Percentiles rank a stretch among this genome's conserved stretches.
phyloP scores from a whole-genome alignment of 2,888 invertebrate genomes.

The Panopea generosa region DNA sequence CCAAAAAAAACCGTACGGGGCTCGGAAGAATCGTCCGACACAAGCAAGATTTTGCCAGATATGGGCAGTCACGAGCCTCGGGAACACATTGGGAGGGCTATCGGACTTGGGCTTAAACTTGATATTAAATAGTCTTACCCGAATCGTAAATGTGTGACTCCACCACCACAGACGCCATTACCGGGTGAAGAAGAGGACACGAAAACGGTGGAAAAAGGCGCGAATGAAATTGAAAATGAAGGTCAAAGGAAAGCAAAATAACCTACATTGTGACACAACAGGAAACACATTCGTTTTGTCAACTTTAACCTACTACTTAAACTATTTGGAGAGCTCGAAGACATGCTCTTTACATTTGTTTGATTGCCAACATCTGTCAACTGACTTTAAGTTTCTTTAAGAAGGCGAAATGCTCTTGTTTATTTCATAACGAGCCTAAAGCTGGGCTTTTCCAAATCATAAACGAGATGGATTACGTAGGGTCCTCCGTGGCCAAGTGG shows the following conservation, averaged over 20 bases:
- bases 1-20: no score
- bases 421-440: no score
- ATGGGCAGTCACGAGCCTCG: no score
- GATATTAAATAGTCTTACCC: conserved; percentile 60
- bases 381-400: no score
- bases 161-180: conserved; percentile 51
- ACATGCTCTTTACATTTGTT: conserved; percentile 30
- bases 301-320: conserved; percentile 51
- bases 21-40: no score
- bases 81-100: no score
- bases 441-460: no score
- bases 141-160: conserved; percentile 43
- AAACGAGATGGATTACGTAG: no score
- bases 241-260: conserved; percentile 52
- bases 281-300: conserved; percentile 46
- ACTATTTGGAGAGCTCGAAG: conserved; percentile 57
- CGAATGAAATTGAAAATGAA: conserved; percentile 56
- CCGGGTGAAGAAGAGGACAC: conserved; percentile 41
- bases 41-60: no score
- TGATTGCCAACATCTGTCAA: conserved; percentile 41
- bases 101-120: no score
- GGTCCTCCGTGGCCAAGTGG: no score
- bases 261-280: conserved; percentile 58
- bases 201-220: conserved; percentile 49
- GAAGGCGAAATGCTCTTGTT: no score